Evolutionary conservation across 1,140 invertebrate species (phyloP), one percentile per base, ranked within the genome.

Genomic region (Drosophila bifasciata): DNA sequence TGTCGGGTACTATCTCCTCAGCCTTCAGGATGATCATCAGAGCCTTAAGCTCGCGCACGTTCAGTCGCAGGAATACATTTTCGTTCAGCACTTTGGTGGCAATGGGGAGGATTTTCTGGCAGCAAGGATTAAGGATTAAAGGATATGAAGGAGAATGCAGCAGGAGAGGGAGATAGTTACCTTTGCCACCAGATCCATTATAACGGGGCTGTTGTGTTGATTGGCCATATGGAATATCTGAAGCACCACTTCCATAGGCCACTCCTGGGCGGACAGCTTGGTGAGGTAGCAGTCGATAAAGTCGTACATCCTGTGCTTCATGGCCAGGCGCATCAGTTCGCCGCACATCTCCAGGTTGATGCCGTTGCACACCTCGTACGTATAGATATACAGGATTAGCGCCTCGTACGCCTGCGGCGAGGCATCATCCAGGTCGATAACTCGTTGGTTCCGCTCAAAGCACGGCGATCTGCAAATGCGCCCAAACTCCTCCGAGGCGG

Each of bases 331-430:
- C 8, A 79, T 41, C 0, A 81, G 48, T 23, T 80, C 76, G 0
- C 36, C 16, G 23, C 55, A 79, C 62, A 81, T 72, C 2, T 79
- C 76, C 3, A 81, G 39, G 13, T 36, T 58, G 5, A 73, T 63
- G 1, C 56, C 55, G 25, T 66, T 63, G 45, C 69, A 73, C 1
- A 81, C 66, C 59, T 86, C 80, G 49, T 84, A 80, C 15, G 79
- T 85, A 44, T 86, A 86, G 17, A 85, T 68, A 17, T 85, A 86
- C 1, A 77, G 57, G 19, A 86, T 52, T 11, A 86, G 16, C 0
- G 67, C 58, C 13, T 85, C 73, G 17, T 85, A 86, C 11, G 76
- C 77, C 32, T 76, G 57, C 5, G 77, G 64, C 0, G 64, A 70
- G 15, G 80, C 80, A 21, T 86, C 81, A 0, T 76, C 45, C 36